Conservation (phyloP, 2,888 invertebrate species). For the Sipha maydis region DNA sequence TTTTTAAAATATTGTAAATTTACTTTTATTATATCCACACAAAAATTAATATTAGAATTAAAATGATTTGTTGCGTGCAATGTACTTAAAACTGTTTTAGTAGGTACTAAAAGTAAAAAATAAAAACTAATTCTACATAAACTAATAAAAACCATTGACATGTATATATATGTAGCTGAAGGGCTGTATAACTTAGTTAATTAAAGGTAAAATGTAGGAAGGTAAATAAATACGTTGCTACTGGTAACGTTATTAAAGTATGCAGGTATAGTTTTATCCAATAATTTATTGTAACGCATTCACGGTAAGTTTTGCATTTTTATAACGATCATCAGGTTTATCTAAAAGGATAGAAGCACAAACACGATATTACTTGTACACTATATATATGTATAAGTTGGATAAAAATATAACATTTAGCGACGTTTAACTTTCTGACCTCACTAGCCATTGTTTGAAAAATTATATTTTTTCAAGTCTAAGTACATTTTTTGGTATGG, state of each 20-base stretch:
- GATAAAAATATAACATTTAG: too few species aligned
- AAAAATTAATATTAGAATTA: too few species aligned
- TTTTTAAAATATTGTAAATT: too few species aligned
- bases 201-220: background rate
- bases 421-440: too few species aligned
- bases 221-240: background rate
- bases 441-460: too few species aligned
- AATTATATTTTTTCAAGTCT: too few species aligned
- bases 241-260: background rate
- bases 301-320: background rate
- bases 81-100: too few species aligned
- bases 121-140: too few species aligned
- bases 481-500: too few species aligned
- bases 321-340: background rate
- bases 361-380: background rate
- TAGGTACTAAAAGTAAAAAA: too few species aligned
- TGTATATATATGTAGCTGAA: background rate
- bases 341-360: background rate
- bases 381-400: background rate
- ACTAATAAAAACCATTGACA: background rate
- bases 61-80: too few species aligned
- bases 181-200: background rate
- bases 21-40: too few species aligned
- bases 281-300: background rate
- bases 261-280: background rate